phyloP scores from a whole-genome alignment of 2,888 invertebrate species.

The Falcaria lacertinaria region DNA sequence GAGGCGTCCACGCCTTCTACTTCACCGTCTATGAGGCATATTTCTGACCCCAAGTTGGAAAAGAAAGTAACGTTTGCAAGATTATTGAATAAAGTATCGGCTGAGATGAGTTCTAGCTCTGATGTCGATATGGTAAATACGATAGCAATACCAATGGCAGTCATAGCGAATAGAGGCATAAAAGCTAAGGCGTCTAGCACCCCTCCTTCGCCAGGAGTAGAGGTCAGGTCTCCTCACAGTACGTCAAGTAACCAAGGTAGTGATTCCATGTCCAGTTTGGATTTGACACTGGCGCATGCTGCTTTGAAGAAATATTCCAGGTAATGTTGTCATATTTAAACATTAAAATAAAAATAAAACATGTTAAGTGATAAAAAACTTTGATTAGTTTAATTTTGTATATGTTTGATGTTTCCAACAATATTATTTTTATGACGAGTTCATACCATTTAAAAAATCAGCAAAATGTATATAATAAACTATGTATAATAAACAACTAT shows the following conservation, averaged over 20 bases:
- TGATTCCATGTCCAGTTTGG: conserved; percentile 87
- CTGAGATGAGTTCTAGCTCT: conserved; percentile 88
- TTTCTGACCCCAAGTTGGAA: conserved; percentile 84
- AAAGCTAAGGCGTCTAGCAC: conserved; percentile 69
- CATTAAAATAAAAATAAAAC: too few species aligned
- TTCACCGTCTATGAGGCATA: conserved; percentile 77
- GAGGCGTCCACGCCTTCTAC: conserved; percentile 74
- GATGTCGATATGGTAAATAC: conserved; percentile 82
- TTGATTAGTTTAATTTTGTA: too few species aligned
- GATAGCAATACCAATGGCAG: conserved; percentile 71
- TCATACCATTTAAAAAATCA: too few species aligned
- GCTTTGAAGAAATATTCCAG: conserved; percentile 79
- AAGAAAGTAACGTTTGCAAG: conserved; percentile 90
- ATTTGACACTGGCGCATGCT: conserved; percentile 81
- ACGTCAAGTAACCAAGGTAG: conserved; percentile 88
- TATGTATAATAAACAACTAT: too few species aligned
- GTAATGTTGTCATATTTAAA: too few species aligned
- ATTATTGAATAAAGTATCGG: conserved; percentile 85
- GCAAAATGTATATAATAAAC: too few species aligned
- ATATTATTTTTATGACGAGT: too few species aligned
- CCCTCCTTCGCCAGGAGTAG: conserved; percentile 84
- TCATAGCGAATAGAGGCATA: conserved; percentile 59
- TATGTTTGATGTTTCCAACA: too few species aligned
- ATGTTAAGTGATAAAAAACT: too few species aligned
- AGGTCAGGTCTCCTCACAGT: conserved; percentile 82